Conservation (phyloP, 2,888 invertebrate species). For the Patella depressa region DNA sequence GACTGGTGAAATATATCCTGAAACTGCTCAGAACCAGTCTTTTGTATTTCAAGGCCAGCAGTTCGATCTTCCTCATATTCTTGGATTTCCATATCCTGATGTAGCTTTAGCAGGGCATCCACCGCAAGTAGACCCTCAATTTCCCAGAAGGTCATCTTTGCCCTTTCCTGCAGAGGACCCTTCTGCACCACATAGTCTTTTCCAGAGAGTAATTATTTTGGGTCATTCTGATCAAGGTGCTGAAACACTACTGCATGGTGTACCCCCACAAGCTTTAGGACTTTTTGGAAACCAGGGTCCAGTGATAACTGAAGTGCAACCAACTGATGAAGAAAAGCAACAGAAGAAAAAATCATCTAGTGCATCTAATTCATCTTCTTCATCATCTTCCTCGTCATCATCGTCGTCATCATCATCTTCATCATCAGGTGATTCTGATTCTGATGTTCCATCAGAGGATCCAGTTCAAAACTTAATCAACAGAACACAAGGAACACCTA, state of each 20-base stretch:
- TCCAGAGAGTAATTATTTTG: not conserved
- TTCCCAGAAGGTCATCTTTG: not conserved
- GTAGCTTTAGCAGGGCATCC: not conserved
- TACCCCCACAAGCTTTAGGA: not conserved
- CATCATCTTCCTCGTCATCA: conserved; percentile 4
- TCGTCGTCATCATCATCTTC: not conserved
- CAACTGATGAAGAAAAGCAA: not conserved
- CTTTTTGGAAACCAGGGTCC: not conserved
- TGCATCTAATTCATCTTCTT: conserved; percentile 12
- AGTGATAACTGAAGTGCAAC: not conserved
- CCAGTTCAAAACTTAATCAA: not conserved
- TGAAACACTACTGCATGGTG: not conserved
- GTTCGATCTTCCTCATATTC: not conserved
- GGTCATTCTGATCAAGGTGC: not conserved
- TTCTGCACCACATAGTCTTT: not conserved
- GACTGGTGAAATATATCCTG: not conserved
- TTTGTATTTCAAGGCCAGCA: not conserved
- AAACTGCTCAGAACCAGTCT: not conserved
- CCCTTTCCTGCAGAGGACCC: not conserved
- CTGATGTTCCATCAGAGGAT: not conserved
- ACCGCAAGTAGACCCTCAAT: not conserved
- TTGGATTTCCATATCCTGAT: conserved; percentile 2
- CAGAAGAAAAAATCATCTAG: not conserved
- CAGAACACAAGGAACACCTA: conserved; percentile 3
- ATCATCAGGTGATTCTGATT: not conserved